These are phyloP conservation scores for Hipposideros armiger DNA, from an alignment of 2,113 vertebrate species.

Conservation along the genomic window DNA sequence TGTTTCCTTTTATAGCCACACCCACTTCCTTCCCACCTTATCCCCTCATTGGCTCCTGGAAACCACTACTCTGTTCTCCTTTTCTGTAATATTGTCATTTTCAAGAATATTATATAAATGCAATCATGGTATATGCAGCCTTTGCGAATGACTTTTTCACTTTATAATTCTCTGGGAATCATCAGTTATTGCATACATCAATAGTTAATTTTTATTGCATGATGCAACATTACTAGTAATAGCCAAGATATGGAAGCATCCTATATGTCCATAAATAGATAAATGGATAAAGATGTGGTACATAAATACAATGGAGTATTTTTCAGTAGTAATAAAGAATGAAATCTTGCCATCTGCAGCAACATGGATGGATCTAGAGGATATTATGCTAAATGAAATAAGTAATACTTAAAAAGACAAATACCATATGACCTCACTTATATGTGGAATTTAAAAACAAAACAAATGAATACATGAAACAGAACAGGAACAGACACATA, in stretches of 20 bases:
- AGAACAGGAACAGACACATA: neutral
- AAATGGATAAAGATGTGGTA: neutral
- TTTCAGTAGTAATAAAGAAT: neutral
- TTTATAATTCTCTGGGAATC: neutral
- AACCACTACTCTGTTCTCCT: neutral
- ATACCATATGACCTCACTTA: neutral
- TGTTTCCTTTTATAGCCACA: neutral
- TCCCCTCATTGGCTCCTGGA: neutral
- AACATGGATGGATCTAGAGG: neutral
- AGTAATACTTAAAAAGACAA: neutral
- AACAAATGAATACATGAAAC: neutral
- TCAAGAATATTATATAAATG: neutral
- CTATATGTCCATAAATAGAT: neutral
- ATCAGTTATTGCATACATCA: neutral
- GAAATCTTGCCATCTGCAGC: neutral
- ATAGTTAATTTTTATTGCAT: neutral
- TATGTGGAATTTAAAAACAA: too few species aligned
- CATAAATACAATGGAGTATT: neutral
- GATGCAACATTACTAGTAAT: neutral
- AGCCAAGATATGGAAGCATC: neutral
- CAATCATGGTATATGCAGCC: neutral
- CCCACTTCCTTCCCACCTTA: neutral
- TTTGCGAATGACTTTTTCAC: neutral
- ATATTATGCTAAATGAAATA: neutral
- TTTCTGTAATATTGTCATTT: neutral